Percentiles rank a stretch among this genome's conserved stretches.
These are phyloP conservation scores for Endotricha flammealis DNA, from an alignment of 2,888 invertebrate genomes.

Conservation along the genomic window DNA sequence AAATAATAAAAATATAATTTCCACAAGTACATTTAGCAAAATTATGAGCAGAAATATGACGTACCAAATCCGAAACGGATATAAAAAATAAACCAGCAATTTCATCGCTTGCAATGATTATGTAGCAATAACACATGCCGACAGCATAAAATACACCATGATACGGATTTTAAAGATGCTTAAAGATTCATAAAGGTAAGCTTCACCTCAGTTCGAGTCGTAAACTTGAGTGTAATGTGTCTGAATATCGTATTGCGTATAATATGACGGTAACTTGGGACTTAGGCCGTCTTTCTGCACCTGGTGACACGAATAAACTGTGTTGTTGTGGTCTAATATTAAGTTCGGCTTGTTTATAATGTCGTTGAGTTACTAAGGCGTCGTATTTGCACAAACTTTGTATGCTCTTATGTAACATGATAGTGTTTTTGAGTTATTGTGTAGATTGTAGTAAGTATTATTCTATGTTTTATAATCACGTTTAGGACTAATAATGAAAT, in stretches of 20 bases:
- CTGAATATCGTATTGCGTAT: conserved; percentile 61
- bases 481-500: no score
- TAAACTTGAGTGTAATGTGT: conserved; percentile 68
- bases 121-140: conserved; percentile 20
- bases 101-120: conserved; percentile 12
- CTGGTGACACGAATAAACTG: conserved; percentile 68
- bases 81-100: conserved; percentile 2
- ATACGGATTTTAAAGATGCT: conserved; percentile 65
- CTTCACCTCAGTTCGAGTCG: conserved; percentile 60
- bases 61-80: background rate
- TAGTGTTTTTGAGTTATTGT: no score
- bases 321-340: conserved; percentile 59
- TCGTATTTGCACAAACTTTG: conserved; percentile 33
- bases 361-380: conserved; percentile 26
- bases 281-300: conserved; percentile 60
- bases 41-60: background rate
- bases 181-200: conserved; percentile 71
- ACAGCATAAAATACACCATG: conserved; percentile 41
- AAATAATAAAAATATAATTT: no score
- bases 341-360: conserved; percentile 41
- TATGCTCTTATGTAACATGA: conserved; percentile 6
- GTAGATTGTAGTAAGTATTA: no score
- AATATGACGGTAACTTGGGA: conserved; percentile 53
- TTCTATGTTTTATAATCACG: no score
- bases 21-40: no score